Evolutionary conservation across 1,140 invertebrate species (phyloP).

Genomic region (Nautilus pompilius): DNA sequence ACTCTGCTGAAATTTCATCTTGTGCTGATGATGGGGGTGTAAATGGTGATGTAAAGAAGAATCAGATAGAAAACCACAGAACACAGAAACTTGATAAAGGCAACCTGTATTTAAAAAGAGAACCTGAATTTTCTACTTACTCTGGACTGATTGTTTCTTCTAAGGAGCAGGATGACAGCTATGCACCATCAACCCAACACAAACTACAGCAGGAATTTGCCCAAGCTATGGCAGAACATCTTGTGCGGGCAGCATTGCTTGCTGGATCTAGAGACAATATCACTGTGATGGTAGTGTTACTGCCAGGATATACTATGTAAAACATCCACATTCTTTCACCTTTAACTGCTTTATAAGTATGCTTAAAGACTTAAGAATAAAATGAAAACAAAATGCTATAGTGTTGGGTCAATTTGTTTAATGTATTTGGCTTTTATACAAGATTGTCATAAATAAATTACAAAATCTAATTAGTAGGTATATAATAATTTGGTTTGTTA

Average conservation of each 20-base stretch:
- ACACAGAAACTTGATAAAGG: constrained; percentile 17
- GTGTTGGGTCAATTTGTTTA: no score
- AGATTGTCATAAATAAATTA: no score
- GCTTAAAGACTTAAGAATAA: no score
- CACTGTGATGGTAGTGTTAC: constrained; percentile 40
- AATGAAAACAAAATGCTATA: no score
- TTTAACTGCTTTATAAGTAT: no score
- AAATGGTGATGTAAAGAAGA: constrained; percentile 29
- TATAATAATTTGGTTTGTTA: no score
- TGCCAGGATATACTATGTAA: constrained; percentile 46
- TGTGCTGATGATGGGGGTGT: not conserved
- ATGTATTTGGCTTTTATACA: no score
- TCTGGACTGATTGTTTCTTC: constrained; percentile 29
- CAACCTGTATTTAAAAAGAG: constrained; percentile 30
- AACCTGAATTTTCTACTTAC: constrained; percentile 35
- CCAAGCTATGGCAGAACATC: constrained; percentile 40
- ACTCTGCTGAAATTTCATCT: not conserved
- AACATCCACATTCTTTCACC: no score
- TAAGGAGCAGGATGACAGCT: constrained; percentile 19
- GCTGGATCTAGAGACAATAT: constrained; percentile 49
- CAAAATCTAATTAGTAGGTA: no score
- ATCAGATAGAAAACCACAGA: constrained; percentile 30
- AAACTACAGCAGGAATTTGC: constrained; percentile 37
- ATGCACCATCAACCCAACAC: constrained; percentile 22
- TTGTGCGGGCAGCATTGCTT: constrained; percentile 48